These are phyloP conservation scores for Panthera uncia DNA, from an alignment of 2,113 vertebrate genomes.

Conservation along the genomic window DNA sequence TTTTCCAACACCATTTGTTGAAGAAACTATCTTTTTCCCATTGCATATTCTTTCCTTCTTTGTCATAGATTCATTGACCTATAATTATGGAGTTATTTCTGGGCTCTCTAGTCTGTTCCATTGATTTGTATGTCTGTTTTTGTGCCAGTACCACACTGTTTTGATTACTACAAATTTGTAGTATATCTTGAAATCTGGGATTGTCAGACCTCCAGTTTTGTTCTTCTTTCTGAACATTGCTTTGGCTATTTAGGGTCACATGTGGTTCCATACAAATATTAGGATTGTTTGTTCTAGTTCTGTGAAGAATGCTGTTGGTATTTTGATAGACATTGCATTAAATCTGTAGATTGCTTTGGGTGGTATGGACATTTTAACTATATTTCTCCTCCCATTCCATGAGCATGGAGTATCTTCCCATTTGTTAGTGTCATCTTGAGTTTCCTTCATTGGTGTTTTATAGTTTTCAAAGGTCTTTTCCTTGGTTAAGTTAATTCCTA, in stretches of 20 bases:
- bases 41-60: background rate
- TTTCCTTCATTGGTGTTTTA: background rate
- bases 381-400: background rate
- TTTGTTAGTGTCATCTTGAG: background rate
- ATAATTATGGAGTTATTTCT: background rate
- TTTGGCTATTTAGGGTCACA: background rate
- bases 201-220: background rate
- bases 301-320: background rate
- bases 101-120: background rate
- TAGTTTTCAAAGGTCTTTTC: background rate
- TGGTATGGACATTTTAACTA: background rate
- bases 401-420: background rate
- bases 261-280: background rate
- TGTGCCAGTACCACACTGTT: background rate
- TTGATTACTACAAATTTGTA: background rate
- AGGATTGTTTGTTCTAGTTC: background rate
- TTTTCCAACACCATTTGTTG: background rate
- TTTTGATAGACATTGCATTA: background rate
- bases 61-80: background rate
- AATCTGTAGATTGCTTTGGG: background rate
- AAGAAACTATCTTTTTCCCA: background rate
- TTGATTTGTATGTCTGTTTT: background rate
- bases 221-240: background rate
- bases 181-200: background rate
- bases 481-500: background rate